A percentile compares a stretch with the other conserved stretches of the same genome.
Evolutionary conservation across 2,113 vertebrate genomes (phyloP).

Genomic region (Alethe castanea): DNA sequence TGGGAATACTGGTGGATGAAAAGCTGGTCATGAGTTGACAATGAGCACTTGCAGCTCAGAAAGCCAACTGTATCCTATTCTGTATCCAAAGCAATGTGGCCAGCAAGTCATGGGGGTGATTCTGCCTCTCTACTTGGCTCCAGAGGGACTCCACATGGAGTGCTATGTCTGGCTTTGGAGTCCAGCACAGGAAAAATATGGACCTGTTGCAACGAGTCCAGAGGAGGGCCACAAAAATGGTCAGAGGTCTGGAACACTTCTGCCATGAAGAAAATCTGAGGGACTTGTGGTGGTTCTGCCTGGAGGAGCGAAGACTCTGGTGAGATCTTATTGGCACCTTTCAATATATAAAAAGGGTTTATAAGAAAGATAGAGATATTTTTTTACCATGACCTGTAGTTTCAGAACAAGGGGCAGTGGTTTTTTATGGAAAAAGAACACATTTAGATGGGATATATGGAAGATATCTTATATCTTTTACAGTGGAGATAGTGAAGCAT

Average conservation of each 20-base stretch:
- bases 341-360: not conserved
- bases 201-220: accelerated
- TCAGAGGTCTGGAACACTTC: not conserved
- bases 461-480: not conserved
- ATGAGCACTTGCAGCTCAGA: not conserved
- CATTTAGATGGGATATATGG: not conserved
- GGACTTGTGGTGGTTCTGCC: not conserved
- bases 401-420: not conserved
- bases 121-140: not conserved
- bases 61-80: not conserved
- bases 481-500: not conserved
- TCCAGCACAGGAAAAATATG: not conserved
- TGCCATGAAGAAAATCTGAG: not conserved
- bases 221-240: not conserved
- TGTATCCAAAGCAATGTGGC: not conserved
- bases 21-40: not conserved
- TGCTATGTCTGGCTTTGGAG: not conserved
- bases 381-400: not conserved
- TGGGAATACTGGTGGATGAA: not conserved
- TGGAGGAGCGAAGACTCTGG: not conserved
- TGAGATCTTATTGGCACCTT: not conserved
- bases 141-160: not conserved
- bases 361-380: not conserved
- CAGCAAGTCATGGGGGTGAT: not conserved
- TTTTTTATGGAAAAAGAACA: not conserved